Base-by-base conservation (phyloP, 2,888 invertebrate species). In the Creontiades dilutus region DNA sequence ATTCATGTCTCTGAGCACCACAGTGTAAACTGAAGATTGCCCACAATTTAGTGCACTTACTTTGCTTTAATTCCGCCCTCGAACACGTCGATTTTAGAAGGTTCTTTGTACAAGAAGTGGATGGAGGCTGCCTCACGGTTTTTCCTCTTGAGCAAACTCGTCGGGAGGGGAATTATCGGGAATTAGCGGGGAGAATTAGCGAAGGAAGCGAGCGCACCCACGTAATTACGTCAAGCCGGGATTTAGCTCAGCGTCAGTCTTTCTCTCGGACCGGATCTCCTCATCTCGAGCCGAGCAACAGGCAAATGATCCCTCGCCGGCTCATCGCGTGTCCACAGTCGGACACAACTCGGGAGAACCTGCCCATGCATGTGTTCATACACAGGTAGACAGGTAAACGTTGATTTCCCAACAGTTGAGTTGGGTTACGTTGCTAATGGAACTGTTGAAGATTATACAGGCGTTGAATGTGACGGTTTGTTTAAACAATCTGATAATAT, bases 101-200 rank as follows among this genome's bases (percentile, higher is more conserved):
- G 2, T 37, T 37, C 37, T 37, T 37, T 37, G 37, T 7, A 37
- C 37, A 52, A 52, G 14, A 52, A 52, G 52, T 52, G 52, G 16
- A 52, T 16, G 14, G 52, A 52, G 52, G 52, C 13, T 2, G 3
- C 52, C 52, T 14, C 5, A 14, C 52, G 52, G 23, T 68, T 68
- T 68, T 68, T 68, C 13, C 23, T 23, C 68, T 68, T 68, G 2
- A 68, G 68, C 68, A 68, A 68, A 68, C 68, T 23, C 27, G 12
- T 5, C 27, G 23, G 23, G n/a, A n/a, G n/a, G 68, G 23, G 23
- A 68, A 68, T 68, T 68, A 68, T 68, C 27, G 68, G 68, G 68
- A 68, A 68, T 68, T 68, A 68, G 68, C 68, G n/a, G 68, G 68
- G 68, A n/a, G 68, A 9, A 68, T 68, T 68, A 68, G 68, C 23